These are phyloP conservation scores for Microtus oregoni DNA, from an alignment of 2,113 vertebrate genomes.

Conservation along the genomic window DNA sequence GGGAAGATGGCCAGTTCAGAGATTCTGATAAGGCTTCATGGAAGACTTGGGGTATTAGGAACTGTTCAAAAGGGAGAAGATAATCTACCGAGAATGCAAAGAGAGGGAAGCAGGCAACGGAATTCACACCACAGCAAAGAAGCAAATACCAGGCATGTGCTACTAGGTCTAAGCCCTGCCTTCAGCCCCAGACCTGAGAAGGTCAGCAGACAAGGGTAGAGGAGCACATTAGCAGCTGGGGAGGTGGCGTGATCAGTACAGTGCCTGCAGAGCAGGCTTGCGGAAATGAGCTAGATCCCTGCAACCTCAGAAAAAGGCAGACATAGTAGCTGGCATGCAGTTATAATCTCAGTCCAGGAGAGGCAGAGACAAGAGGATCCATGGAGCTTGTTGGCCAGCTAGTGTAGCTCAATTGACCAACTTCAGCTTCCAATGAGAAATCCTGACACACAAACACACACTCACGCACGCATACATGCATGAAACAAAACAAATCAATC, in stretches of 20 bases:
- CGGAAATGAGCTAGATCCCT: background rate
- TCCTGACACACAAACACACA: background rate
- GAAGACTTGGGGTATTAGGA: conserved; percentile 16
- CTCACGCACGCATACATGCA: too few relatives aligned
- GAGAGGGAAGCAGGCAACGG: background rate
- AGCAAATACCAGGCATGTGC: conserved; percentile 31
- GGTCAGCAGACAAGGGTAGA: conserved; percentile 10
- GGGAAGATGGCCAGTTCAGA: conserved; percentile 41
- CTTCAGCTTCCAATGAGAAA: background rate
- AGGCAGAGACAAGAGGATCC: background rate
- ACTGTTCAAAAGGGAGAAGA: conserved; percentile 35
- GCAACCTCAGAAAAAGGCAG: background rate
- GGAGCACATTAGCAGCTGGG: background rate
- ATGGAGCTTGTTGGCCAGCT: too few relatives aligned
- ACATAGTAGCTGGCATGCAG: background rate
- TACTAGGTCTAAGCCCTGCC: background rate
- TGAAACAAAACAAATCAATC: too few relatives aligned
- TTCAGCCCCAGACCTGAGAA: conserved; percentile 7
- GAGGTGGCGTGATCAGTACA: too few relatives aligned
- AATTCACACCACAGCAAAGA: background rate
- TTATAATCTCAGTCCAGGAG: background rate
- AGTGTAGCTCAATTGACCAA: background rate
- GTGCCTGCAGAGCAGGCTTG: background rate
- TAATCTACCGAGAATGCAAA: background rate
- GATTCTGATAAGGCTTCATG: conserved; percentile 30